Percentiles rank a stretch among this genome's conserved stretches.
Conservation (phyloP, 2,113 vertebrate genomes). For the Physeter macrocephalus region DNA sequence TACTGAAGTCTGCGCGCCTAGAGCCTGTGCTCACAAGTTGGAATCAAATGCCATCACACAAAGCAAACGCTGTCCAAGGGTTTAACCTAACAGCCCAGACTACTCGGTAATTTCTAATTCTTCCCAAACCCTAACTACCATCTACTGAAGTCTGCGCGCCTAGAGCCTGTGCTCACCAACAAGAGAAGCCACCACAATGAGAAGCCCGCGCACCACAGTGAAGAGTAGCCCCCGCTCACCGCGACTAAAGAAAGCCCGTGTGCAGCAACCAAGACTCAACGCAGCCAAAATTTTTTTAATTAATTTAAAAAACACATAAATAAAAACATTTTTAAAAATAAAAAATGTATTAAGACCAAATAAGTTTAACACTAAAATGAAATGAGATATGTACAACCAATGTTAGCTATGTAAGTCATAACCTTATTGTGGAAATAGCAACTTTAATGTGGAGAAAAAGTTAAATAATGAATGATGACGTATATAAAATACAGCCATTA, state of each 20-base stretch:
- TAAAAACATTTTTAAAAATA: too few species aligned
- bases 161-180: too few species aligned
- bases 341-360: not conserved
- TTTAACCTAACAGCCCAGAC: not conserved
- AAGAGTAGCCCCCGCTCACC: too few species aligned
- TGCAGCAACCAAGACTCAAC: too few species aligned
- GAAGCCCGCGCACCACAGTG: too few species aligned
- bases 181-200: too few species aligned
- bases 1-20: too few species aligned
- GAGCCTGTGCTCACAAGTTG: too few species aligned
- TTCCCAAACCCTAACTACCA: not conserved
- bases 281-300: too few species aligned
- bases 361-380: slow-evolving; percentile 3
- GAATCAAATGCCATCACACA: slow-evolving; percentile 68
- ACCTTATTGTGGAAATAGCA: not conserved
- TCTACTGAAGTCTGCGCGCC: too few species aligned
- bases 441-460: not conserved
- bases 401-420: not conserved
- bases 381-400: not conserved
- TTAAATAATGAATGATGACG: not conserved
- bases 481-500: not conserved
- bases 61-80: not conserved
- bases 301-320: too few species aligned
- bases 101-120: not conserved
- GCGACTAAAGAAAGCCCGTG: too few species aligned